Conservation (phyloP, 2,797 vertebrate genomes). For the Rhinichthys osculus region DNA sequence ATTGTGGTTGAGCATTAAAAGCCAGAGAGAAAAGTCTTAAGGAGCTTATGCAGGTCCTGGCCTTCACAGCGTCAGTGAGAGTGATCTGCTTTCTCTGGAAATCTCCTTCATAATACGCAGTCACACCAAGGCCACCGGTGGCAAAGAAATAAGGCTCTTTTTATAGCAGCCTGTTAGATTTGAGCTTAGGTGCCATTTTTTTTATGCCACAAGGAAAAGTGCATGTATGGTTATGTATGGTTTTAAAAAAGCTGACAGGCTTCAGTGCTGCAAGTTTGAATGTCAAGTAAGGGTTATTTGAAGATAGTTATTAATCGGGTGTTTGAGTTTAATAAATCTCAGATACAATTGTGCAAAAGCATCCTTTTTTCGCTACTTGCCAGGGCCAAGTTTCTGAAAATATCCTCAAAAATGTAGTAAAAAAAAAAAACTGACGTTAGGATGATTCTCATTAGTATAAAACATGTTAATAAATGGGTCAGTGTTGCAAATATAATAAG, state of each 20-base stretch:
- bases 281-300: background rate
- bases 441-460: background rate
- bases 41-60: slow-evolving; percentile 45
- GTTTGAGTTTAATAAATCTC: background rate
- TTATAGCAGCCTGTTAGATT: slow-evolving; percentile 12
- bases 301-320: background rate
- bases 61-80: slow-evolving; percentile 35
- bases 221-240: slow-evolving; percentile 14
- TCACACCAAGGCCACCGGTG: background rate
- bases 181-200: slow-evolving; percentile 5
- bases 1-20: slow-evolving; percentile 20
- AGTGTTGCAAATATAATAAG: background rate
- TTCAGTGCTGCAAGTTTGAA: background rate
- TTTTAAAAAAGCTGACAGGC: slow-evolving; percentile 4
- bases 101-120: slow-evolving; percentile 48
- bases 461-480: background rate
- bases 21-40: slow-evolving; percentile 35
- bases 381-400: background rate
- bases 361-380: background rate
- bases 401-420: background rate
- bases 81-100: slow-evolving; percentile 33
- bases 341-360: background rate
- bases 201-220: background rate
- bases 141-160: slow-evolving; percentile 10
- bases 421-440: background rate